Conservation (phyloP, 2,797 vertebrate genomes). For the Rhynchotus rufescens region DNA sequence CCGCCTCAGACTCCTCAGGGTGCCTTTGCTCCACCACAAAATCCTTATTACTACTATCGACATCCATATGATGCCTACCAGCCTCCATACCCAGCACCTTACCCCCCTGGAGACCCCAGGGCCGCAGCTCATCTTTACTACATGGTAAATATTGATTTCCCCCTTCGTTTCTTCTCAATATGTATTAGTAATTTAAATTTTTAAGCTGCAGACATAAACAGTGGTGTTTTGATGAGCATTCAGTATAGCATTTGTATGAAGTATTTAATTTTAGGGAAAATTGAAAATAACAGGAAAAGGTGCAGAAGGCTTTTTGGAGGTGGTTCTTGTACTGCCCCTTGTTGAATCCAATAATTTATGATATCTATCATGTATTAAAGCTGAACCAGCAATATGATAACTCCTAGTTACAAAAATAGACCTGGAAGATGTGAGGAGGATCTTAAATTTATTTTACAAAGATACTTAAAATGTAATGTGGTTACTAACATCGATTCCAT, state of each 20-base stretch:
- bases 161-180: accelerated
- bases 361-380: background rate
- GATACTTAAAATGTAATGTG: background rate
- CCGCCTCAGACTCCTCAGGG: slow-evolving; percentile 84
- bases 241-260: accelerated
- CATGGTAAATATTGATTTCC: slow-evolving; percentile 78
- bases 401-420: background rate
- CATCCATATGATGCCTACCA: slow-evolving; percentile 85
- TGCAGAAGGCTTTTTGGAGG: background rate
- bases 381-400: background rate
- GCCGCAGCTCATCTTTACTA: slow-evolving; percentile 85
- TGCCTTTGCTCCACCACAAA: slow-evolving; percentile 78
- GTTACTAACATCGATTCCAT: background rate
- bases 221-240: accelerated
- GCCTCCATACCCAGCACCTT: slow-evolving; percentile 81
- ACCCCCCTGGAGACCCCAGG: slow-evolving; percentile 84
- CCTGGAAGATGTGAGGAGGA: background rate
- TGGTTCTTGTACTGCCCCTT: background rate
- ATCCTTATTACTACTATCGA: slow-evolving; percentile 75
- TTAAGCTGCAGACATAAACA: background rate
- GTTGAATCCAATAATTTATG: background rate
- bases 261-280: background rate
- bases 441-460: background rate
- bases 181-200: background rate
- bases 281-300: background rate